Evolutionary conservation across 2,888 invertebrate species (phyloP).

Genomic region (Leptothorax acervorum): DNA sequence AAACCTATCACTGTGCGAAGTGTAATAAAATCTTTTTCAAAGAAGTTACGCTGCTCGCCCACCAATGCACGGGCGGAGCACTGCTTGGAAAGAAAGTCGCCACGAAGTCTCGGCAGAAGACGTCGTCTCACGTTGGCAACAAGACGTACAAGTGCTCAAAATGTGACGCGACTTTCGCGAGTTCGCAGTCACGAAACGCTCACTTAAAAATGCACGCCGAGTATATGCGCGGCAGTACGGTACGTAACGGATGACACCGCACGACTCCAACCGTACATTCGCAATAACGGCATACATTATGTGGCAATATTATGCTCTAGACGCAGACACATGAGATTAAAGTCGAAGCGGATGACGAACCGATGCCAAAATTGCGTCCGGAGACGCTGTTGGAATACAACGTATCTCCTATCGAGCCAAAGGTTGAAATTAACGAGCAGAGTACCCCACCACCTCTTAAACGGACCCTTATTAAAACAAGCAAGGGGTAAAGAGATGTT

Average conservation of each 20-base stretch:
- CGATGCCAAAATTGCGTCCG: constrained; percentile 75
- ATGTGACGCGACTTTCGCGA: constrained; percentile 76
- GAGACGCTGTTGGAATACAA: constrained; percentile 72
- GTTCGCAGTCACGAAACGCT: constrained; percentile 77
- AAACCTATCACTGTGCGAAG: constrained; percentile 81
- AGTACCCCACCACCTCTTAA: constrained; percentile 78
- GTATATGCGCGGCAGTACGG: constrained; percentile 43
- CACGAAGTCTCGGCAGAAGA: constrained; percentile 66
- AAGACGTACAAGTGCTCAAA: constrained; percentile 79
- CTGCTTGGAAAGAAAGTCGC: constrained; percentile 68
- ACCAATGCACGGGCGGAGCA: constrained; percentile 75
- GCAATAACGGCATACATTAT: background rate
- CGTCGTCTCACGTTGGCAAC: constrained; percentile 57
- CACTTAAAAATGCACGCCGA: constrained; percentile 77
- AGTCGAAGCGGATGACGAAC: constrained; percentile 69
- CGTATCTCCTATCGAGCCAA: constrained; percentile 74
- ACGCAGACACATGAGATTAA: constrained; percentile 63
- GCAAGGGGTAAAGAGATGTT: constrained; percentile 75
- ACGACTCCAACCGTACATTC: background rate
- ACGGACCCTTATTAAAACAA: constrained; percentile 79
- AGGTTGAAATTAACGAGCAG: constrained; percentile 76
- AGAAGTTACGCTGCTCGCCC: constrained; percentile 79
- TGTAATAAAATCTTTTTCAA: constrained; percentile 83
- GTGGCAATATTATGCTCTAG: constrained; percentile 39
- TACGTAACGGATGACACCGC: background rate